Conservation (phyloP, 2,113 vertebrate species). For the Antechinus flavipes region DNA sequence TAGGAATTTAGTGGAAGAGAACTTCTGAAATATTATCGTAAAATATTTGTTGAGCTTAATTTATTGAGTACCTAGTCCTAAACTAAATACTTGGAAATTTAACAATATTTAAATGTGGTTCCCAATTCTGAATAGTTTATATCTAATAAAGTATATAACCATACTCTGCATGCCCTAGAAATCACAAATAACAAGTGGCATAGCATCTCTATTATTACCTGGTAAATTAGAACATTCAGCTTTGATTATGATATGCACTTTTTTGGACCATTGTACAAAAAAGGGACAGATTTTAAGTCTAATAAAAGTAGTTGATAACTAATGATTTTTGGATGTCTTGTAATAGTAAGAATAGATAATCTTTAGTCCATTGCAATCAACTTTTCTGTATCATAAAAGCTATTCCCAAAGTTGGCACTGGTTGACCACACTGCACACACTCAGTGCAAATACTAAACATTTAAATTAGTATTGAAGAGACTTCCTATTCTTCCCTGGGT, state of each 20-base stretch:
- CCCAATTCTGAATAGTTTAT: background rate
- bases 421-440: background rate
- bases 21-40: background rate
- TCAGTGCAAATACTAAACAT: background rate
- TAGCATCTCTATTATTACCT: background rate
- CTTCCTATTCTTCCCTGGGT: slow-evolving; percentile 4
- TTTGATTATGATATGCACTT: background rate
- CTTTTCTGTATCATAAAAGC: slow-evolving; percentile 9
- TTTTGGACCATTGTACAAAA: background rate
- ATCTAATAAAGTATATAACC: background rate
- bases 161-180: background rate
- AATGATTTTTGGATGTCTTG: background rate
- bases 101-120: background rate
- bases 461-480: too few species aligned
- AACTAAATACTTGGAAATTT: background rate
- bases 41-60: background rate
- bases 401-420: background rate
- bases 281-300: background rate
- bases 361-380: slow-evolving; percentile 26
- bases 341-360: background rate
- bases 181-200: background rate
- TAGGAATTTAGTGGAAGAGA: background rate
- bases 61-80: background rate
- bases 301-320: background rate
- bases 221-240: background rate